Base-by-base conservation (phyloP, 2,113 vertebrate genomes). In the Campylorhamphus procurvoides region DNA sequence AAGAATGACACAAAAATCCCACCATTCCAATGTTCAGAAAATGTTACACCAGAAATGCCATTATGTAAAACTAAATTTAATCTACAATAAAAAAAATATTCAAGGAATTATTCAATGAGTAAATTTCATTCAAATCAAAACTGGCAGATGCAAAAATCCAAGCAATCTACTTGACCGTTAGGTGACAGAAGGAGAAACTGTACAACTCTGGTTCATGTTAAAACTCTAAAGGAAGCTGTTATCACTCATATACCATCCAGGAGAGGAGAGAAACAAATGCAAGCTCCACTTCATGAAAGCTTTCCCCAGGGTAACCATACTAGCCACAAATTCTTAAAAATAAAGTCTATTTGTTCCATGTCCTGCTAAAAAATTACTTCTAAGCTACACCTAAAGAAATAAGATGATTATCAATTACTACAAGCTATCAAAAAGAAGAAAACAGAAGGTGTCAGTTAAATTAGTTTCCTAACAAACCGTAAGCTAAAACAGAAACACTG, bases 51-150 rank as follows among this genome's bases (percentile, higher is more conserved):
- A 53, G 17, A 94, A 82, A 74, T 52, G 25, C 3, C 37, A 62
- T 31, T 77, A 72, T 15, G 31, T 25, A 39, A 19, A 83, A 86
- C 14, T n/a, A 12, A 62, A 75, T 40, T 49, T 89, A 67, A 89
- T 59, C 31, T 68, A 33, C 52, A 55, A 39, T n/a, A 67, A n/a
- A 19, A 81, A 19, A 59, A 58, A 33, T 59, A 67, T 20, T 6
- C 68, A 82, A 13, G 59, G 1, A 74, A 52, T 39, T 58, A 50
- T 78, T 69, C 50, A 63, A 7, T 35, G 8, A 74, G 3, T 35
- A 88, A 72, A 18, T 47, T 88, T 69, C 49, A 83, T 35, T 80
- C 49, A 84, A 80, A 89, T 35, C 40, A 77, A 84, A 81, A 81
- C 17, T 33, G 19, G 19, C 22, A 71, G 47, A 80, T 3, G 10